Evolutionary conservation across 2,113 vertebrate species (phyloP).

Genomic region (Gobio gobio): DNA sequence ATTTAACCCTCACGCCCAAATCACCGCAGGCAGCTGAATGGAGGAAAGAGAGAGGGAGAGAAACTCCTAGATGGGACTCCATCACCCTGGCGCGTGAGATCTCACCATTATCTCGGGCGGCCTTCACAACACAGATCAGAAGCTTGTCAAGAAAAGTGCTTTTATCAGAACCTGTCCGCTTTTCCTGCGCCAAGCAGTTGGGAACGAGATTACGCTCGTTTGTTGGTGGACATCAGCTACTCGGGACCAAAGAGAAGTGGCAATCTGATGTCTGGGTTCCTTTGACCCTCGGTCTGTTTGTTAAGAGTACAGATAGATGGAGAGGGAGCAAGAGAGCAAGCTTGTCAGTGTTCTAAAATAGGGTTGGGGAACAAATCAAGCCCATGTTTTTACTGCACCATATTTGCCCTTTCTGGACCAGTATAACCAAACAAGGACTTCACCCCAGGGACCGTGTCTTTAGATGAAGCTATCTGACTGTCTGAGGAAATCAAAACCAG

Average conservation of each 20-base stretch:
- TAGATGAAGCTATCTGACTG: slow-evolving; percentile 27
- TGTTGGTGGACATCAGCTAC: slow-evolving; percentile 20
- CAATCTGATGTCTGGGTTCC: slow-evolving; percentile 39
- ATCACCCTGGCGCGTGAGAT: slow-evolving; percentile 27
- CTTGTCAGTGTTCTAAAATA: slow-evolving; percentile 27
- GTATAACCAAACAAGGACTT: slow-evolving; percentile 41
- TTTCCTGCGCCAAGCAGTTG: slow-evolving; percentile 10
- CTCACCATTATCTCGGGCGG: background rate
- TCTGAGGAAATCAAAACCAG: slow-evolving; percentile 36
- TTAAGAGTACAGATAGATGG: slow-evolving; percentile 23
- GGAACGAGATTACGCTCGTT: slow-evolving; percentile 23
- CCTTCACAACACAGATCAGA: slow-evolving; percentile 26
- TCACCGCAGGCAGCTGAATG: background rate
- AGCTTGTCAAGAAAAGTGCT: slow-evolving; percentile 1
- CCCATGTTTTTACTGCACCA: slow-evolving; percentile 3
- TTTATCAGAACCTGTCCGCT: slow-evolving; percentile 33
- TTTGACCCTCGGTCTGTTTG: background rate
- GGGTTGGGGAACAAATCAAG: slow-evolving; percentile 22
- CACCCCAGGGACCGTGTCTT: slow-evolving; percentile 6
- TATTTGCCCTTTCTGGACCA: slow-evolving; percentile 31
- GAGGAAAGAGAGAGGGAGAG: background rate
- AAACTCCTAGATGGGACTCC: background rate
- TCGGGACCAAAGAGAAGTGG: slow-evolving; percentile 25
- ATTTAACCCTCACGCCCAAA: background rate
- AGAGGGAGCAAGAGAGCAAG: background rate